Base-by-base conservation (phyloP, 2,888 invertebrate genomes). In the Palloptera scutellata region DNA sequence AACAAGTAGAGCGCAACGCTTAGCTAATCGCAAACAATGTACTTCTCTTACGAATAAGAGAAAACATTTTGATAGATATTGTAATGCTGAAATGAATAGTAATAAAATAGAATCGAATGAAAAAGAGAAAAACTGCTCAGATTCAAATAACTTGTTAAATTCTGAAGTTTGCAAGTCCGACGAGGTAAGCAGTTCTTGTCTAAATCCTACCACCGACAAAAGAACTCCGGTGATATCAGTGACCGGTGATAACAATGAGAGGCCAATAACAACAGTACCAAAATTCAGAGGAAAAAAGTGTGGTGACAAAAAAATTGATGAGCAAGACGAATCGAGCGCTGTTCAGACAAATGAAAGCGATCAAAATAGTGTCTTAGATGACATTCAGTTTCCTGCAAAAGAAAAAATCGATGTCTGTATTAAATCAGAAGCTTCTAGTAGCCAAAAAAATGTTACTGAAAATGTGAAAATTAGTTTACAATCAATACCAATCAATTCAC, bases 181-280 rank as follows among this genome's bases (percentile, higher is more conserved):
- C 6, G 30, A 30, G 30, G 30, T 30, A 30, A 30, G 6, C 30
- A 30, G 6, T 30, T 30, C 30, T 30, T 30, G 30, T 6, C 30
- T 30, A 30, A 30, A 30, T 30, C 6, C 30, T 30, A 4, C 30
- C 30, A 30, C 6, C 30, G 6, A 61, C 71, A 17, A 57, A 63
- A 0, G 69, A 55, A 61, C 43, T 45, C 1, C 71, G 73, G 42
- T 53, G 1, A 41, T 42, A 45, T 17, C 61, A 40, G 57, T 51
- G 61, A 67, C 57, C 43, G 17, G n/a, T 12, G 17, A 45, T 19
- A 64, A 30, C 11, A 70, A 65, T 45, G 80, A 79, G 15, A 83
- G 81, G 67, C 79, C 76, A 15, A 76, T 85, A 75, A 73, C 83
- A 79, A 75, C 85, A 79, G 81, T 80, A 2, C 81, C 84, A 11